phyloP scores from a whole-genome alignment of 2,797 vertebrate species.

The Pagetopsis macropterus region DNA sequence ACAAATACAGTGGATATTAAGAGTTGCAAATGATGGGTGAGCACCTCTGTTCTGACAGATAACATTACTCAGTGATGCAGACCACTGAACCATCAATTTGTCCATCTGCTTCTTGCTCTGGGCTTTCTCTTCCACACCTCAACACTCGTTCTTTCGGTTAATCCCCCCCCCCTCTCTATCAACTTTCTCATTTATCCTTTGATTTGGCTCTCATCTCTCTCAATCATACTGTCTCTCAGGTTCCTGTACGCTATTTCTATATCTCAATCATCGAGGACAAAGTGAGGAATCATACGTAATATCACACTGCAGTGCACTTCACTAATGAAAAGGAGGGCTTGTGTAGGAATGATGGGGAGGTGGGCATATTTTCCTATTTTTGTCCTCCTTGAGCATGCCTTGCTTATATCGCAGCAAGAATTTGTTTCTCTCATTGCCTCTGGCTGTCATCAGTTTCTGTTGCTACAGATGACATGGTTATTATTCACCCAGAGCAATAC shows the following conservation, averaged over 20 bases:
- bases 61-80: constrained; percentile 56
- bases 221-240: constrained; percentile 39
- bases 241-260: constrained; percentile 35
- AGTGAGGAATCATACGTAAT: constrained; percentile 45
- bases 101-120: constrained; percentile 58
- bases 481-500: constrained; percentile 7
- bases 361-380: not conserved
- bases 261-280: constrained; percentile 39
- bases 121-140: constrained; percentile 20
- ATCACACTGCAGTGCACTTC: constrained; percentile 43
- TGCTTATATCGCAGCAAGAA: not conserved
- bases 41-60: constrained; percentile 55
- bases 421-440: not conserved
- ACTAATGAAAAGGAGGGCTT: constrained; percentile 31
- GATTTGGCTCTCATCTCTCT: constrained; percentile 46
- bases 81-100: constrained; percentile 61
- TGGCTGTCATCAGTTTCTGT: constrained; percentile 4
- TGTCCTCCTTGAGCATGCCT: not conserved
- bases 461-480: not conserved
- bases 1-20: constrained; percentile 30
- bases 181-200: constrained; percentile 53
- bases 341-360: constrained; percentile 3
- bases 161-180: constrained; percentile 1
- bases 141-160: constrained; percentile 16
- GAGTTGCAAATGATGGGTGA: constrained; percentile 40